Conservation (phyloP, 2,113 vertebrate species). For the Actenoides lindsayi region DNA sequence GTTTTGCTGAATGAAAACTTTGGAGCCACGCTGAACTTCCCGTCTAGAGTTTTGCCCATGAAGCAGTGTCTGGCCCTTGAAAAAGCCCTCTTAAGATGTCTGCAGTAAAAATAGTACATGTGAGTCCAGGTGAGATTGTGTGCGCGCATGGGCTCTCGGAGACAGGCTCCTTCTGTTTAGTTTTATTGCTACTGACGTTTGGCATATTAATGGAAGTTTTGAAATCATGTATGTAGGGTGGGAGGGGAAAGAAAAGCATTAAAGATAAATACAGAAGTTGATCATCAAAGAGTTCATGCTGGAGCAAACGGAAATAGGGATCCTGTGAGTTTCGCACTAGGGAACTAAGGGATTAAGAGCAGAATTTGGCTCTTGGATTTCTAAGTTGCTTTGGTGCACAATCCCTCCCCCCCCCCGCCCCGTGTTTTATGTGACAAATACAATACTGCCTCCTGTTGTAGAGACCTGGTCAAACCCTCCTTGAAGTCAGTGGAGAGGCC, state of each 20-base stretch:
- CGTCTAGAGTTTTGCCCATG: not conserved
- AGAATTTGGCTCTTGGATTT: not conserved
- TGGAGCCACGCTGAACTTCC: not conserved
- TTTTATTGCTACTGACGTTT: not conserved
- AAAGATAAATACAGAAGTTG: not conserved
- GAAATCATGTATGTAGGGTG: not conserved
- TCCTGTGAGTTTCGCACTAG: not conserved
- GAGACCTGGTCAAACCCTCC: not conserved
- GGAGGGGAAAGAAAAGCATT: not conserved
- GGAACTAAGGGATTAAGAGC: not conserved
- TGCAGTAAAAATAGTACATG: not conserved
- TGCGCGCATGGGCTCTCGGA: not conserved
- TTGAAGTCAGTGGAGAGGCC: not conserved
- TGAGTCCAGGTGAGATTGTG: not conserved
- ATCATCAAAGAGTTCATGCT: not conserved
- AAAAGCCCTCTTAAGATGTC: not conserved
- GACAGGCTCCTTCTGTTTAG: not conserved
- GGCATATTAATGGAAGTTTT: not conserved
- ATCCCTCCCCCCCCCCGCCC: not conserved
- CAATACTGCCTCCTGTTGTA: not conserved
- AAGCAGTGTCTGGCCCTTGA: not conserved
- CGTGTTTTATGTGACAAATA: not conserved
- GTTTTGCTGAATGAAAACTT: conserved; percentile 59
- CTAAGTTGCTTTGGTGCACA: not conserved
- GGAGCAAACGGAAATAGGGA: not conserved